A percentile compares a stretch with the other conserved stretches of the same genome.
These are phyloP conservation scores for Anastatus disparis DNA, from an alignment of 1,140 invertebrate species.

Conservation along the genomic window DNA sequence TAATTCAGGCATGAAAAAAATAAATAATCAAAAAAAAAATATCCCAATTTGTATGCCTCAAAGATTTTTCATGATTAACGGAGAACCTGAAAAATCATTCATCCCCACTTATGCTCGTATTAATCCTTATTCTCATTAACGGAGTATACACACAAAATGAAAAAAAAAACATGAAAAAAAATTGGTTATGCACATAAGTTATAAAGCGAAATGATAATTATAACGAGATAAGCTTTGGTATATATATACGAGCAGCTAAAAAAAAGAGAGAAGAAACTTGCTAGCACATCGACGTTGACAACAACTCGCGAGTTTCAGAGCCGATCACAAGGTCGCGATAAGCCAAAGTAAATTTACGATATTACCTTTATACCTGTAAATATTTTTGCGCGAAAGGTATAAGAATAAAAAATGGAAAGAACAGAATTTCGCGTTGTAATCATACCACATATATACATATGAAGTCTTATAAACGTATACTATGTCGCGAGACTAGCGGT, in stretches of 20 bases:
- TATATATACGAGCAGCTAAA: neutral
- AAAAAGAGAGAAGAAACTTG: neutral
- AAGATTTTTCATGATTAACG: slow-evolving; percentile 13
- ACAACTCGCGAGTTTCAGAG: neutral
- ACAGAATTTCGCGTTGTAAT: neutral
- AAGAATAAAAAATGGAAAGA: no score
- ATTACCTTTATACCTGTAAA: neutral
- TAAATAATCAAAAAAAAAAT: no score
- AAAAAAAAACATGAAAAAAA: neutral
- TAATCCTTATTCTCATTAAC: neutral
- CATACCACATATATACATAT: no score
- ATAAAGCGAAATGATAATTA: slow-evolving; percentile 28
- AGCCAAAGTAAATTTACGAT: slow-evolving; percentile 23
- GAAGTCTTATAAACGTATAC: neutral
- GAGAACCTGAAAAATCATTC: neutral
- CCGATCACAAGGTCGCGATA: slow-evolving; percentile 17
- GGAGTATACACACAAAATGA: neutral
- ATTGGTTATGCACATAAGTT: neutral
- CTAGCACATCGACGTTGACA: no score
- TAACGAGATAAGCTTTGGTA: slow-evolving; percentile 20
- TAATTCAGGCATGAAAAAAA: neutral
- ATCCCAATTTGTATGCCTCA: neutral
- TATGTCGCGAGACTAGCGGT: no score
- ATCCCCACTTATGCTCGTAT: neutral
- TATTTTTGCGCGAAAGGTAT: neutral